A percentile compares a stretch with the other conserved stretches of the same genome.
These are phyloP conservation scores for Burhinus bistriatus DNA, from an alignment of 2,113 vertebrate genomes.

Conservation along the genomic window DNA sequence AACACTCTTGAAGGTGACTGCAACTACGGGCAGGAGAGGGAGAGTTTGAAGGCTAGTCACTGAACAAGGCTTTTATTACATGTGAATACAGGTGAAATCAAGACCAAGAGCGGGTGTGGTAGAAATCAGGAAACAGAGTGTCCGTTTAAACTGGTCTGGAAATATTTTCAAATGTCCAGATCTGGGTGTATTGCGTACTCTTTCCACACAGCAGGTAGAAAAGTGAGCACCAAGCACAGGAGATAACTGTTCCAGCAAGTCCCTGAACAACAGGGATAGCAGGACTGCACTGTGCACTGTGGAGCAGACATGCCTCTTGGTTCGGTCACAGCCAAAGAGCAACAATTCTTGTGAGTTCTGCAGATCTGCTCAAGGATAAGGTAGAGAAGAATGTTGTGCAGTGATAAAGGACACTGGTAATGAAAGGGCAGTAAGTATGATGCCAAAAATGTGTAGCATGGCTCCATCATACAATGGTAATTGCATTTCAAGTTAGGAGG, in stretches of 20 bases:
- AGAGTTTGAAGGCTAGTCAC: neutral
- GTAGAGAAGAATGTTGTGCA: fast-evolving
- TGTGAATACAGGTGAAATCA: neutral
- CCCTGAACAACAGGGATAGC: neutral
- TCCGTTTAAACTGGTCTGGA: neutral
- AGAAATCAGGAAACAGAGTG: neutral
- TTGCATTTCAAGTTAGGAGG: neutral
- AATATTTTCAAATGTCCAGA: neutral
- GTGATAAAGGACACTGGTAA: neutral
- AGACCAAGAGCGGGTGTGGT: fast-evolving
- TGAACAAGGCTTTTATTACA: neutral
- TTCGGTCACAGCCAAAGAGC: neutral
- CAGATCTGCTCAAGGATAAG: neutral
- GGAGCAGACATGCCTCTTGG: neutral
- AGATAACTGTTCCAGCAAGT: neutral
- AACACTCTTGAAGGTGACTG: neutral
- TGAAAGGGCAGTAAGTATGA: fast-evolving
- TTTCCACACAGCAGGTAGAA: neutral
- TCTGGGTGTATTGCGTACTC: neutral
- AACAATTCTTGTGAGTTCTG: neutral
- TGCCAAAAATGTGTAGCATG: neutral
- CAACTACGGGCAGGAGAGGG: neutral
- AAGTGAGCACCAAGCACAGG: neutral
- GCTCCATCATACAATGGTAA: neutral
- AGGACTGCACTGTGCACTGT: fast-evolving